Evolutionary conservation across 2,888 invertebrate genomes (phyloP), one percentile per base, ranked within the genome.

Genomic region (Metalampra italica): DNA sequence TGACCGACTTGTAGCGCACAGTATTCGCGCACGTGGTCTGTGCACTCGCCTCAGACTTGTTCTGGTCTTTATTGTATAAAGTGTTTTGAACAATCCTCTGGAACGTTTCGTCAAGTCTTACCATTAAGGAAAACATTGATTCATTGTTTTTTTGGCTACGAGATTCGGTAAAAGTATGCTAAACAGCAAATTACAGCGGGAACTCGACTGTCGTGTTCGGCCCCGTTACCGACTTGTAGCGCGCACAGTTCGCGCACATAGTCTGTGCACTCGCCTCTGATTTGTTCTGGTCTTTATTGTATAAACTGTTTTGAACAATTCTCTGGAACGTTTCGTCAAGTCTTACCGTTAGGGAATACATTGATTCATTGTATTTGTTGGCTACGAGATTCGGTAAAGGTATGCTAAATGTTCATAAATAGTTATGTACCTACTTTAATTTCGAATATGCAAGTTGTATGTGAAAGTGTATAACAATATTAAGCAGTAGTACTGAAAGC

Each of bases 171-270:
- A n/a, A n/a, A n/a, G n/a, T n/a, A n/a, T n/a, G n/a, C n/a, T n/a
- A n/a, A n/a, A n/a, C n/a, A n/a, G 62, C 71, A 62, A 82, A 83
- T 65, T 80, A 82, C 13, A 72, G 80, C 46, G 80, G 78, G 49
- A 81, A 77, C 59, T 75, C 85, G n/a, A 82, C 84, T 32, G 90
- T 91, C 32, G 84, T 92, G 43, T 91, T 91, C 56, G 92, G 92
- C 13, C 92, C 92, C 12, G 92, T 92, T 13, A 92, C 92, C 1
- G 92, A 92, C 70, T 90, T 90, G 82, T 90, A 89, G 85, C 86
- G 85, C 79, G 81, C 64, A 67, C 69, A 71, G 55, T 39, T 71
- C 50, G 66, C 60, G 53, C 68, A 71, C 53, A 59, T 68, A 52
- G 66, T 70, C 47, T 70, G 72, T 54, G 62, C 57, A 29, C 52